Evolutionary conservation across 2,113 vertebrate genomes (phyloP), one percentile per base, ranked within the genome.

Genomic region (Myiopsitta monachus): DNA sequence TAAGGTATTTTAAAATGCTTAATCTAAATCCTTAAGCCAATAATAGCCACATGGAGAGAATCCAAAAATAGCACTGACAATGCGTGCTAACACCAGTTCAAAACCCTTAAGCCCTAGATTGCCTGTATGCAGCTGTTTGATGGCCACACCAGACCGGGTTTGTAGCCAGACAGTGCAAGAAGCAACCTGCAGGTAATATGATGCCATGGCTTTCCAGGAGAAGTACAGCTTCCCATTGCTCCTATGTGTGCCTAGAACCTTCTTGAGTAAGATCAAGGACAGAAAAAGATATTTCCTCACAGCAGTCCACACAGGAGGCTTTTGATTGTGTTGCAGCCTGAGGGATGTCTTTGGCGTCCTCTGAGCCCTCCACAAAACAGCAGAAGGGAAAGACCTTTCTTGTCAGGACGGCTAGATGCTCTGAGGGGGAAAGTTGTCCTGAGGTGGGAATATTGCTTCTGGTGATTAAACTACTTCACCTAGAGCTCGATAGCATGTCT

Each of bases 1-100:
- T 83, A 52, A 78, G 59, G 68, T 94, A 80, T 90, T 96, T 93
- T 66, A 86, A 94, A 94, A 85, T 68, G 36, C 55, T 90, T 83
- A 81, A 78, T 94, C 64, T 88, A 83, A 95, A 87, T 73, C 72
- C 68, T 92, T 77, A 94, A 88, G n/a, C 64, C 68, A 92, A 59
- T 94, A 96, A 87, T 78, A 94, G 87, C 72, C 66, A 75, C 83
- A 83, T 55, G 73, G 80, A 74, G 14, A 51, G n/a, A 92, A 91
- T 83, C n/a, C 64, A 81, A 87, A 95, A 91, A 70, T 38, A 94
- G 41, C 69, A 52, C 51, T 47, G 69, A 39, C 26, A 81, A 64
- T 64, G 36, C 23, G 12, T 81, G 72, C 77, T 92, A 88, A 83
- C 36, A 59, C 31, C 47, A 51, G 76, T 67, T 88, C 33, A 88